phyloP scores from a whole-genome alignment of 2,888 invertebrate genomes.

The Anodontia alba region DNA sequence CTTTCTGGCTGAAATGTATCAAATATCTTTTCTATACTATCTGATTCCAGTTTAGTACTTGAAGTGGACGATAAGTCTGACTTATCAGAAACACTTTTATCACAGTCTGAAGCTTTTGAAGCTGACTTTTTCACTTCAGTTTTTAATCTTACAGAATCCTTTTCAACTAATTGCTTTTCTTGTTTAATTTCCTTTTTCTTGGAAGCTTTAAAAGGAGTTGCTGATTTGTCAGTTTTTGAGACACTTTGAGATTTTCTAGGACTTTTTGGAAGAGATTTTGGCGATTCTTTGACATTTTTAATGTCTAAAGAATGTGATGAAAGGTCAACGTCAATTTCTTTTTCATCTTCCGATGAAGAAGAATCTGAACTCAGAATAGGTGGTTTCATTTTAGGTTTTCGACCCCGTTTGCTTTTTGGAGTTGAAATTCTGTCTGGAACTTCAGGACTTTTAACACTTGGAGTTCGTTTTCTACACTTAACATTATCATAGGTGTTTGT shows the following conservation, averaged over 20 bases:
- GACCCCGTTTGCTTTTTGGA: not conserved
- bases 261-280: slow-evolving; percentile 49
- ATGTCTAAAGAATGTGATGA: slow-evolving; percentile 24
- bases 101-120: slow-evolving; percentile 22
- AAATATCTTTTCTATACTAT: slow-evolving; percentile 45
- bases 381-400: not conserved
- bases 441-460: slow-evolving; percentile 15
- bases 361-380: not conserved
- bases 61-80: slow-evolving; percentile 31
- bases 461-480: slow-evolving; percentile 40
- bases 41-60: slow-evolving; percentile 24
- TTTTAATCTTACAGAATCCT: slow-evolving; percentile 60
- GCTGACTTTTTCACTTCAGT: slow-evolving; percentile 42
- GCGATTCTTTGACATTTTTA: slow-evolving; percentile 23
- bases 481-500: slow-evolving; percentile 35
- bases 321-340: slow-evolving; percentile 35
- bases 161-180: slow-evolving; percentile 44
- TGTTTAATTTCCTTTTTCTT: slow-evolving; percentile 37
- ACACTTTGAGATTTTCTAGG: slow-evolving; percentile 40
- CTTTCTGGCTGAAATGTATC: slow-evolving; percentile 41
- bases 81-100: slow-evolving; percentile 35
- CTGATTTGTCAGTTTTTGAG: slow-evolving; percentile 8
- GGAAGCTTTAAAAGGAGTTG: slow-evolving; percentile 7
- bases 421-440: not conserved
- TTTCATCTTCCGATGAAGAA: slow-evolving; percentile 38